Percentiles rank a stretch among this genome's conserved stretches.
Evolutionary conservation across 2,113 vertebrate genomes (phyloP).

Genomic region (Eolophus roseicapilla): DNA sequence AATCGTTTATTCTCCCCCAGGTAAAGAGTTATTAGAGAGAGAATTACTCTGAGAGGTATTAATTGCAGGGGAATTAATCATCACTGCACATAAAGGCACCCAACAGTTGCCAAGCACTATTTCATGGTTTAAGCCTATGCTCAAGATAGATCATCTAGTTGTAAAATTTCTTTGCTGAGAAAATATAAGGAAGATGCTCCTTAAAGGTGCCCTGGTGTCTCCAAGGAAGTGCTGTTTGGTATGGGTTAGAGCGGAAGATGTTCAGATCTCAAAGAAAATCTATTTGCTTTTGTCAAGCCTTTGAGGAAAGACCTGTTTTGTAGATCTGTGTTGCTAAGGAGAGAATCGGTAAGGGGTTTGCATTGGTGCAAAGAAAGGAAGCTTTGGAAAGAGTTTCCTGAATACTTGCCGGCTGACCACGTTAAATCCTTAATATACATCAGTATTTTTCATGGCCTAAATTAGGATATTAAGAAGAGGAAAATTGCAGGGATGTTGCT

Average conservation of each 20-base stretch:
- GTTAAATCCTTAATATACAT: not conserved
- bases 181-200: not conserved
- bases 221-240: not conserved
- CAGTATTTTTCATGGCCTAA: not conserved
- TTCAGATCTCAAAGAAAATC: not conserved
- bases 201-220: not conserved
- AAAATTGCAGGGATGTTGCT: not conserved
- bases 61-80: not conserved
- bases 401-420: not conserved
- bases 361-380: not conserved
- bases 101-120: not conserved
- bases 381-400: not conserved
- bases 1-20: not conserved
- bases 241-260: not conserved
- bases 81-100: not conserved
- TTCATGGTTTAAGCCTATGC: not conserved
- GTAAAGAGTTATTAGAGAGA: not conserved
- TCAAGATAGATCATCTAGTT: not conserved
- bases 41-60: not conserved
- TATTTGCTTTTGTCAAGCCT: not conserved
- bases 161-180: not conserved
- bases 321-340: not conserved
- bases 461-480: not conserved
- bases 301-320: not conserved
- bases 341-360: not conserved